Conservation (phyloP, 2,888 invertebrate species). For the Strigamia crassipes region DNA sequence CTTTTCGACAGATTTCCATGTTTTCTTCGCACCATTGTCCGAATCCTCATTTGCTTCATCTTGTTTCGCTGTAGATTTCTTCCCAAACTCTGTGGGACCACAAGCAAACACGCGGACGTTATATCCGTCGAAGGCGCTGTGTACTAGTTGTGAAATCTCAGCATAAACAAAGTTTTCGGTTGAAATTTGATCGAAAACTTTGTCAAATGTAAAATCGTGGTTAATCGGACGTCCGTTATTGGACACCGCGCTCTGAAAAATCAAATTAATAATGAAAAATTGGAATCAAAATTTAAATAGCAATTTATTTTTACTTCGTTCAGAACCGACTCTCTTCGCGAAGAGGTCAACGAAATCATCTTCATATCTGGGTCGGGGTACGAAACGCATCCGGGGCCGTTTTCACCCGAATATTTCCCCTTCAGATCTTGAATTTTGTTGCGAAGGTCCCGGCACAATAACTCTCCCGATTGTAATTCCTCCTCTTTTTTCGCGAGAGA, state of each 20-base stretch:
- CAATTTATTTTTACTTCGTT: not conserved
- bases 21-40: too few species aligned
- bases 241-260: not conserved
- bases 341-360: constrained; percentile 52
- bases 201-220: constrained; percentile 74
- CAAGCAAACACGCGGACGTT: constrained; percentile 59
- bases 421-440: constrained; percentile 50
- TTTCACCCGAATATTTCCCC: constrained; percentile 62
- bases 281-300: too few species aligned
- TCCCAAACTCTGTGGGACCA: constrained; percentile 60
- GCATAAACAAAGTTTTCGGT: constrained; percentile 79
- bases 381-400: constrained; percentile 56
- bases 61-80: too few species aligned
- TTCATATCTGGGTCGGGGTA: constrained; percentile 56
- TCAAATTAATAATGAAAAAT: not conserved
- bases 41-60: too few species aligned
- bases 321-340: not conserved
- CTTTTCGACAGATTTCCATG: too few species aligned
- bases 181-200: constrained; percentile 75
- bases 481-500: not conserved
- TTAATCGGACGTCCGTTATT: too few species aligned
- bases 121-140: constrained; percentile 77
- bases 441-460: not conserved
- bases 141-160: constrained; percentile 81
- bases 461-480: not conserved